phyloP scores from a whole-genome alignment of 2,888 invertebrate species.

The Synergus umbraculus region DNA sequence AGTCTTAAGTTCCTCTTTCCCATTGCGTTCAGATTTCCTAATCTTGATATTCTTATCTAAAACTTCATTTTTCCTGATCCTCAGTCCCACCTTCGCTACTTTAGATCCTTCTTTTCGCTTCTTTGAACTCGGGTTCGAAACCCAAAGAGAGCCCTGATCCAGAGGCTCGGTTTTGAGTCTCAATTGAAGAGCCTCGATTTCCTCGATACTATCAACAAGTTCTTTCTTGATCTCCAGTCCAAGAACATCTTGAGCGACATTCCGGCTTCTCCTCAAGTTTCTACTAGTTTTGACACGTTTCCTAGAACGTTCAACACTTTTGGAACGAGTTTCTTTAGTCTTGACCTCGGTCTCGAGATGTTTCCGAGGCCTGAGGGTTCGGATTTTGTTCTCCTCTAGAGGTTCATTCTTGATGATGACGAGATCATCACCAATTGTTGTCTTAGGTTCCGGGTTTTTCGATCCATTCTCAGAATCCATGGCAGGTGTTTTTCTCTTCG shows the following conservation, averaged over 20 bases:
- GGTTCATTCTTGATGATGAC: conserved; percentile 56
- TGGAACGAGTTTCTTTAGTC: neutral
- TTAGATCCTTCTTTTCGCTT: neutral
- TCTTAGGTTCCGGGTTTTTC: conserved; percentile 21
- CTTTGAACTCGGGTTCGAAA: neutral
- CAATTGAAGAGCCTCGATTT: neutral
- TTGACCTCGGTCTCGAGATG: conserved; percentile 25
- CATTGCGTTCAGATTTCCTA: neutral
- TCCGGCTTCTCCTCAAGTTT: neutral
- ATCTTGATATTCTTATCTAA: neutral
- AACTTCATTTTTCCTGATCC: neutral
- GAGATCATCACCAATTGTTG: conserved; percentile 3
- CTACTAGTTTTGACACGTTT: neutral
- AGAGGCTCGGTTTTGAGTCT: conserved; percentile 8
- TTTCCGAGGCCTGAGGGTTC: conserved; percentile 64
- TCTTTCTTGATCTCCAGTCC: neutral
- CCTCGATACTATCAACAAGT: neutral
- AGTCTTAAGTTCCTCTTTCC: neutral
- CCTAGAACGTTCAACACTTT: neutral
- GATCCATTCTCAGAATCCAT: conserved; percentile 41
- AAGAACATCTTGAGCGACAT: neutral
- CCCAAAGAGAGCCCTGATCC: neutral
- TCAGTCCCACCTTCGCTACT: neutral
- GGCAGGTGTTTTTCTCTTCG: conserved; percentile 49
- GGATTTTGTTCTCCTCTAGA: conserved; percentile 38